phyloP scores from a whole-genome alignment of 2,888 invertebrate genomes.

The Gymnosoma rotundatum region DNA sequence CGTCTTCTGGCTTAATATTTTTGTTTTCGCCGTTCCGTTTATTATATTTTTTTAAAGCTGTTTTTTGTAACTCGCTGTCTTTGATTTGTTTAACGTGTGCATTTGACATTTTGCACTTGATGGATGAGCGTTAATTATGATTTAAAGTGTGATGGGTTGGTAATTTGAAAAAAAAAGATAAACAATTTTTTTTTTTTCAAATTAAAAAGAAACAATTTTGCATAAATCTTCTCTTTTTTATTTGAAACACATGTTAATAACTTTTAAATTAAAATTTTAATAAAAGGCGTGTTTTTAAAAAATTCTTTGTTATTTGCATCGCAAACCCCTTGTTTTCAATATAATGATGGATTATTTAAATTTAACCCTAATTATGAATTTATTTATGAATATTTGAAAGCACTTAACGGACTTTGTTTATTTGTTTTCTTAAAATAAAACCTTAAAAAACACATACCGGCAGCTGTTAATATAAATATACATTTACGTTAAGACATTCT shows the following conservation, averaged over 20 bases:
- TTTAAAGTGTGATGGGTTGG: constrained; percentile 74
- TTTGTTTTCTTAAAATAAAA: too few species aligned
- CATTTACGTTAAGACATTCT: too few species aligned
- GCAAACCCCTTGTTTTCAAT: constrained; percentile 19
- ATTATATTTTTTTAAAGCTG: background rate
- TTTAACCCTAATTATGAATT: constrained; percentile 26
- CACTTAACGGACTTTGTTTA: too few species aligned
- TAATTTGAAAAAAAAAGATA: too few species aligned
- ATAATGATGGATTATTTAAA: constrained; percentile 64
- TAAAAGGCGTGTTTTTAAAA: constrained; percentile 58
- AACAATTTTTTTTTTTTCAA: constrained; percentile 3
- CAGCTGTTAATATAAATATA: too few species aligned
- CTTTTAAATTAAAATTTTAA: constrained; percentile 65
- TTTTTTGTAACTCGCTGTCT: constrained; percentile 51
- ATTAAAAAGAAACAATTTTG: constrained; percentile 51
- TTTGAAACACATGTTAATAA: constrained; percentile 68
- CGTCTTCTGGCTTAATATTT: constrained; percentile 29
- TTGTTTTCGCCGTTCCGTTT: constrained; percentile 4
- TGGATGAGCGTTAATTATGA: constrained; percentile 82
- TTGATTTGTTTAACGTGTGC: constrained; percentile 77
- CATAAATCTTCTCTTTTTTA: constrained; percentile 21
- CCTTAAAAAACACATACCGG: too few species aligned
- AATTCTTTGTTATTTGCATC: background rate
- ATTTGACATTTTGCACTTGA: constrained; percentile 82
- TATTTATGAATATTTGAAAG: background rate